Evolutionary conservation across 2,113 vertebrate species (phyloP).

Genomic region (Aspiorhynchus laticeps): DNA sequence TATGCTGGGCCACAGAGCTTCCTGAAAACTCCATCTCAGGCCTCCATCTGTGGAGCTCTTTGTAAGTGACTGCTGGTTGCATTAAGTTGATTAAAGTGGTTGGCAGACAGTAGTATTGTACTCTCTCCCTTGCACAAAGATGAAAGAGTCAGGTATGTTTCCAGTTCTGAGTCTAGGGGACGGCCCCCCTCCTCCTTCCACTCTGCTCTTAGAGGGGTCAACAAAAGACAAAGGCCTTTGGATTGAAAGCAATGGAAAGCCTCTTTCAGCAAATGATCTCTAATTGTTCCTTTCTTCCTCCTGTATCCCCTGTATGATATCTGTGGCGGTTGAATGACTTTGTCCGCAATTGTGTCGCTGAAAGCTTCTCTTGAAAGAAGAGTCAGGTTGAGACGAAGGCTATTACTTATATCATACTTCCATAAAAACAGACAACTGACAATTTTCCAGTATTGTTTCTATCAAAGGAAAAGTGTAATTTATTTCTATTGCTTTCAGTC

Average conservation of each 20-base stretch:
- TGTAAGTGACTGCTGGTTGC: slow-evolving; percentile 85
- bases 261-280: slow-evolving; percentile 95
- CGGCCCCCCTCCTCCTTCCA: slow-evolving; percentile 39
- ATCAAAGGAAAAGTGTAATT: slow-evolving; percentile 71
- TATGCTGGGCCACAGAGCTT: slow-evolving; percentile 74
- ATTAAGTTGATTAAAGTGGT: slow-evolving; percentile 99
- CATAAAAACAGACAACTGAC: slow-evolving; percentile 54
- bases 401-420: slow-evolving; percentile 79
- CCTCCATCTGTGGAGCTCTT: slow-evolving; percentile 87
- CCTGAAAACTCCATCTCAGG: slow-evolving; percentile 78
- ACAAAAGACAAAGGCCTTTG: slow-evolving; percentile 86
- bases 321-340: slow-evolving; percentile 77
- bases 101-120: slow-evolving; percentile 79
- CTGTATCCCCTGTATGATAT: slow-evolving; percentile 78
- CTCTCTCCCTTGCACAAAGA: slow-evolving; percentile 88
- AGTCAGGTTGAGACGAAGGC: slow-evolving; percentile 73
- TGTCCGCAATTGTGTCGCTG: slow-evolving; percentile 76
- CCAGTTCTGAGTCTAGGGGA: slow-evolving; percentile 79
- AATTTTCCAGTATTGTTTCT: slow-evolving; percentile 63
- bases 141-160: slow-evolving; percentile 87
- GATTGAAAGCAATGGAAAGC: slow-evolving; percentile 86
- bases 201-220: slow-evolving; percentile 90
- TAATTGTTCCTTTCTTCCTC: slow-evolving; percentile 96
- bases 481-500: slow-evolving; percentile 64
- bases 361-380: slow-evolving; percentile 78